phyloP scores from a whole-genome alignment of 2,888 invertebrate genomes.

The Aphodius granarius region DNA sequence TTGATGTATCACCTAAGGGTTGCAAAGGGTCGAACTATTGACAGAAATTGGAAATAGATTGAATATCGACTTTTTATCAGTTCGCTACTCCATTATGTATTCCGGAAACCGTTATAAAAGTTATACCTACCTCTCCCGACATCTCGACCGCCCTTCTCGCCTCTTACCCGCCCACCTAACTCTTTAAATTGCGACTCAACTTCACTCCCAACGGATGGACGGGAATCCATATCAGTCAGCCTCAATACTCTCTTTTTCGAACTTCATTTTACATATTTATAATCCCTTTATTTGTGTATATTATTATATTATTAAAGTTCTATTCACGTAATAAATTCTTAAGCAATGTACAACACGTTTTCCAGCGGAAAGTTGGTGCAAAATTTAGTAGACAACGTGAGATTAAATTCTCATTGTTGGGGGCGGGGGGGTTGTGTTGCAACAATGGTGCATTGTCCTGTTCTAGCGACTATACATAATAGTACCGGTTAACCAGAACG shows the following conservation, averaged over 20 bases:
- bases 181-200: slow-evolving; percentile 39
- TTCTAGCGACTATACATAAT: not conserved
- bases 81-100: slow-evolving; percentile 45
- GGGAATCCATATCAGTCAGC: not conserved
- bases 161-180: not conserved
- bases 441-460: not conserved
- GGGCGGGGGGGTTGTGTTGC: no score
- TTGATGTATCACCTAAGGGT: slow-evolving; percentile 50
- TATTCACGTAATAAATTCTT: not conserved
- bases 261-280: not conserved
- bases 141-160: not conserved
- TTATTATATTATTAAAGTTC: no score
- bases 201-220: not conserved
- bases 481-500: slow-evolving; percentile 5
- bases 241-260: not conserved
- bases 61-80: slow-evolving; percentile 51
- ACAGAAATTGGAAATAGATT: slow-evolving; percentile 53
- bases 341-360: not conserved
- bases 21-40: slow-evolving; percentile 45
- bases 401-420: not conserved
- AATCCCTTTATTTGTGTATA: no score
- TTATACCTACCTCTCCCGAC: slow-evolving; percentile 31
- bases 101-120: slow-evolving; percentile 42
- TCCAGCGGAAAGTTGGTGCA: not conserved
- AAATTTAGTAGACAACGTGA: not conserved